A percentile compares a stretch with the other conserved stretches of the same genome.
phyloP scores from a whole-genome alignment of 2,797 vertebrate species.

The Sebastolobus altivelis region DNA sequence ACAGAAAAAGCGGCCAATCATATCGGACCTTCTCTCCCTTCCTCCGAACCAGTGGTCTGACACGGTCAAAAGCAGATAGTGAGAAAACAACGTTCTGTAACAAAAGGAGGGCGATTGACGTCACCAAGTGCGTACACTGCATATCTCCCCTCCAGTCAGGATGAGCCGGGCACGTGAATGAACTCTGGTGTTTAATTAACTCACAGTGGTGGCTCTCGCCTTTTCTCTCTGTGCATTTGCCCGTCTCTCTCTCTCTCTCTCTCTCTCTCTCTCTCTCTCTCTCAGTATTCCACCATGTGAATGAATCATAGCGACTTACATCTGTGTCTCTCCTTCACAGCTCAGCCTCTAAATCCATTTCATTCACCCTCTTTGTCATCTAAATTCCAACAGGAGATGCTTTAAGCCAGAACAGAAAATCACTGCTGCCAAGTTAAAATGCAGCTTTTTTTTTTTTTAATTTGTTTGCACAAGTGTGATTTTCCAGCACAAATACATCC shows the following conservation, averaged over 20 bases:
- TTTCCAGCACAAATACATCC: constrained; percentile 2
- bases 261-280: constrained; percentile 15
- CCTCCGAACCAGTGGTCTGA: constrained; percentile 33
- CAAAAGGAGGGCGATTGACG: constrained; percentile 56
- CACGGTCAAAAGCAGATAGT: constrained; percentile 34
- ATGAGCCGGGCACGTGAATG: constrained; percentile 39
- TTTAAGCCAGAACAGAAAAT: background rate
- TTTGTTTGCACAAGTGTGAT: background rate
- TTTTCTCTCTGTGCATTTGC: background rate
- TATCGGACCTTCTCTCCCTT: constrained; percentile 41
- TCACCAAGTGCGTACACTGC: constrained; percentile 28
- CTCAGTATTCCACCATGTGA: constrained; percentile 17
- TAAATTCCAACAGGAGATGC: background rate
- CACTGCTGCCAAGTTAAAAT: background rate
- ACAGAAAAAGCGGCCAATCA: constrained; percentile 59
- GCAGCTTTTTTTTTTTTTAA: background rate
- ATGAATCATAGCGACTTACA: constrained; percentile 18
- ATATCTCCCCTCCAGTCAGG: constrained; percentile 16
- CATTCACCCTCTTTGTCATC: constrained; percentile 16
- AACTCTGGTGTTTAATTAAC: constrained; percentile 48
- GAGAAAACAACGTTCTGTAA: constrained; percentile 35
- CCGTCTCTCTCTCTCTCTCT: constrained; percentile 6
- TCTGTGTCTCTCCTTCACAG: constrained; percentile 9
- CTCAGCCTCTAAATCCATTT: constrained; percentile 11
- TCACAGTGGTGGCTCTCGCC: background rate